Base-by-base conservation (phyloP, 35 echinoderm and acorn worm species). In the Lytechinus variegatus region DNA sequence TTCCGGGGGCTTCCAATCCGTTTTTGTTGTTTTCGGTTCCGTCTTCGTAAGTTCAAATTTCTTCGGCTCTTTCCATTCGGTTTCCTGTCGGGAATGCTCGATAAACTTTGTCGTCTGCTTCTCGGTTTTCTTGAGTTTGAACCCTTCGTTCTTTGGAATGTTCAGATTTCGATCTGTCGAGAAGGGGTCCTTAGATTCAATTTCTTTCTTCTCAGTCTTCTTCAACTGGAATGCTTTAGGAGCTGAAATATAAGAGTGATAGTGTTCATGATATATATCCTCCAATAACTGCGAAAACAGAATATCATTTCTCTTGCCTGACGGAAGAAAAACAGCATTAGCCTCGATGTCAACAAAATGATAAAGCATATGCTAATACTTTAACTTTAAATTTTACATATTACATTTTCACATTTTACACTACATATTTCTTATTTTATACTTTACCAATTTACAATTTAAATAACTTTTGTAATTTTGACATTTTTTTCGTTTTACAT, bases 221-320 rank as follows among this genome's bases (percentile, higher is more conserved):
- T 97, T 98, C 11, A 87, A 87, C 92, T 98, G 94, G 57, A 98
- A 98, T 14, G 97, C 88, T 87, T 97, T 97, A 14, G 97, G 96
- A 6, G 96, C 97, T 98, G 27, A 89, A 44, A 61, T 61, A 96
- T 54, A 90, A 44, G 12, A 89, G 10, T 16, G 2, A 86, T 51
- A 87, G 9, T 8, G 33, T 27, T 61, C 6, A 8, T 14, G 4
- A 58, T 11, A 9, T 44, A 44, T 44, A n/a, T n/a, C n/a, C n/a
- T n/a, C n/a, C n/a, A n/a, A n/a, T n/a, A 44, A 44, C 2, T 44
- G 33, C 2, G 33, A 1, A 44, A 44, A 44, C 33, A 44, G 33
- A 44, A 44, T 44, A 1, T 44, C 33, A 44, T 44, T 44, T 44
- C 33, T 1, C 0, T 2, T 44, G 33, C 0, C 33, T 44, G 33